phyloP scores from a whole-genome alignment of 2,797 vertebrate genomes.

The Neoniphon sammara region DNA sequence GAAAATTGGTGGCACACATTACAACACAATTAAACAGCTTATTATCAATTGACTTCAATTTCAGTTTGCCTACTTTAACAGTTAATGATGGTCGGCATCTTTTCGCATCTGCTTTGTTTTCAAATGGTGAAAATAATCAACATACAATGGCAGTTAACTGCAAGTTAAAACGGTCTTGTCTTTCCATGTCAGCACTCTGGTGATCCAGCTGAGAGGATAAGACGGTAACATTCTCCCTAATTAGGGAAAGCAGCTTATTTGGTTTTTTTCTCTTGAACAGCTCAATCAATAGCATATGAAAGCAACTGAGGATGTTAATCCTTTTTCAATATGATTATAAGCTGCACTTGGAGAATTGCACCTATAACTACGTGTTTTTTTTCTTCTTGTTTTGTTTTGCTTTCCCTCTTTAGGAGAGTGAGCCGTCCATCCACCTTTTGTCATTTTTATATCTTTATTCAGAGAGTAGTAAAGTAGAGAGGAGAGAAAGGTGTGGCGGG shows the following conservation, averaged over 20 bases:
- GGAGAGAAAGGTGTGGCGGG: slow-evolving; percentile 10
- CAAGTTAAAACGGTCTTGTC: background rate
- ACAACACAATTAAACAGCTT: too few species aligned
- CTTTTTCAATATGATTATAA: slow-evolving; percentile 23
- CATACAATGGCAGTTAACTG: background rate
- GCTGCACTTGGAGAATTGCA: slow-evolving; percentile 72
- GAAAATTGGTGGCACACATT: too few species aligned
- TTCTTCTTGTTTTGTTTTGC: background rate
- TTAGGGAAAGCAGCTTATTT: slow-evolving; percentile 40
- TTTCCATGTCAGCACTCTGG: background rate
- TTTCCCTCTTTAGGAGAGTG: background rate
- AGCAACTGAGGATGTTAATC: slow-evolving; percentile 5
- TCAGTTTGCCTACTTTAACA: too few species aligned
- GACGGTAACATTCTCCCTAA: slow-evolving; percentile 20
- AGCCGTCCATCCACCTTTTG: background rate
- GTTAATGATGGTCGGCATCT: too few species aligned
- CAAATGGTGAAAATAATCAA: too few species aligned
- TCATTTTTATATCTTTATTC: background rate
- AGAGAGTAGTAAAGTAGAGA: too few species aligned
- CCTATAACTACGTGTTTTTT: slow-evolving; percentile 52
- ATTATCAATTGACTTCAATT: background rate
- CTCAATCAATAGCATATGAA: slow-evolving; percentile 34
- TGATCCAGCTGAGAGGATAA: slow-evolving; percentile 12
- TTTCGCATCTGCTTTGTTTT: too few species aligned
- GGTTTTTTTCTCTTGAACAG: slow-evolving; percentile 25